phyloP scores from a whole-genome alignment of 2,888 invertebrate genomes.

The Synergus itoensis region DNA sequence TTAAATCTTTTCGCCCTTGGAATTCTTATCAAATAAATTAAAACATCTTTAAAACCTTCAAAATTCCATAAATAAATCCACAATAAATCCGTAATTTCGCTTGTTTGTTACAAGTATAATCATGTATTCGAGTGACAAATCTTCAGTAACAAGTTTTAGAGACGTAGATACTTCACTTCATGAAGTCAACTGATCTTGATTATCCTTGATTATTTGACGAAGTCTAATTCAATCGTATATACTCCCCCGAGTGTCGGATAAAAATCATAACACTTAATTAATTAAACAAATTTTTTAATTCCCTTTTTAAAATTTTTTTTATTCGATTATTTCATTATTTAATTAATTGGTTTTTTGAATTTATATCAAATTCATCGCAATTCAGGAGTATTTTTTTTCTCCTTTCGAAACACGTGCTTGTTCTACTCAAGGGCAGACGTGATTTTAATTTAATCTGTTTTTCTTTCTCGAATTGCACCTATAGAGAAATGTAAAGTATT shows the following conservation, averaged over 20 bases:
- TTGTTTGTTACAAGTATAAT: constrained; percentile 24
- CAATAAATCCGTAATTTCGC: not conserved
- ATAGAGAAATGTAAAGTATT: not conserved
- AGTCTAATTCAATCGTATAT: constrained; percentile 46
- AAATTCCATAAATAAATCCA: not conserved
- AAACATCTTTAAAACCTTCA: too few species aligned
- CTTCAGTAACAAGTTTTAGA: constrained; percentile 8
- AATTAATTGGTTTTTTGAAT: not conserved
- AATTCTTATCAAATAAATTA: too few species aligned
- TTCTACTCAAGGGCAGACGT: not conserved
- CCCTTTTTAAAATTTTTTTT: too few species aligned
- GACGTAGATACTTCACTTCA: constrained; percentile 47
- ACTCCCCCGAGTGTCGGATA: constrained; percentile 34
- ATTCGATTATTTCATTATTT: not conserved
- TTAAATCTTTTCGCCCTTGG: too few species aligned
- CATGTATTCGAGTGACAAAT: constrained; percentile 38
- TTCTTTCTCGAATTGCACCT: not conserved
- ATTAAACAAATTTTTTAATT: not conserved
- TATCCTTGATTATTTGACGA: constrained; percentile 55
- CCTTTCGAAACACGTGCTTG: not conserved
- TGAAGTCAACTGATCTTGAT: constrained; percentile 58
- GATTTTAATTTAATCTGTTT: not conserved
- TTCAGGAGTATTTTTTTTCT: not conserved
- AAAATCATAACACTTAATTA: not conserved
- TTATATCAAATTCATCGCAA: not conserved